Evolutionary conservation across 2,797 vertebrate species (phyloP).

Genomic region (Manis javanica): DNA sequence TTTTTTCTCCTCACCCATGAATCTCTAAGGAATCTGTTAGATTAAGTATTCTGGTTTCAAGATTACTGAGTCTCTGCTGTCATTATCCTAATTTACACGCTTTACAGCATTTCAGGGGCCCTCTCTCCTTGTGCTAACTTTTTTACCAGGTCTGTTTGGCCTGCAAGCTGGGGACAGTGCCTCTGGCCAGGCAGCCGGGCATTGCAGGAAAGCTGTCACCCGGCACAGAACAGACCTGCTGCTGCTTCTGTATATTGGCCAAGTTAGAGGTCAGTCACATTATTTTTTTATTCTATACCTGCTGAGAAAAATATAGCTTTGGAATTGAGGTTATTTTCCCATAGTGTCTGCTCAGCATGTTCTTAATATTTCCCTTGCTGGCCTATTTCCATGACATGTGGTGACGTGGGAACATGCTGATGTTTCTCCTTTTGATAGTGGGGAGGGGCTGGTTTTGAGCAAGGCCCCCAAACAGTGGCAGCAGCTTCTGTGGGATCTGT

Average conservation of each 20-base stretch:
- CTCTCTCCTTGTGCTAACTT: neutral
- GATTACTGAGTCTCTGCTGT: neutral
- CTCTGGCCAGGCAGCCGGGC: neutral
- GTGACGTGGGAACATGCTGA: neutral
- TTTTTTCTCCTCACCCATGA: neutral
- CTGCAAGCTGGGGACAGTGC: neutral
- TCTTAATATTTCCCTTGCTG: slow-evolving; percentile 16
- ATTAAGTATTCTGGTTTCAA: neutral
- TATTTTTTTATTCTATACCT: slow-evolving; percentile 37
- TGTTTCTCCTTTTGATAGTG: neutral
- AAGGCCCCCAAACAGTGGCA: neutral
- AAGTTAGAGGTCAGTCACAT: slow-evolving; percentile 12
- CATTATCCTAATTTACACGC: neutral
- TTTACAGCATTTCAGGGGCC: neutral
- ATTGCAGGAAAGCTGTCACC: neutral
- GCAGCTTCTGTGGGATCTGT: neutral
- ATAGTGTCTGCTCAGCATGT: neutral
- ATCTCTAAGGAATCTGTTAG: slow-evolving; percentile 15
- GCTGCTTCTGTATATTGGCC: neutral
- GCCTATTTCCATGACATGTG: neutral
- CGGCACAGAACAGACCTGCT: neutral
- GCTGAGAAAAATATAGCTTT: slow-evolving; percentile 60
- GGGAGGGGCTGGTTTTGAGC: neutral
- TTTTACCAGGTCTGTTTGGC: neutral
- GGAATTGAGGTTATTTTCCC: slow-evolving; percentile 31